phyloP scores from a whole-genome alignment of 2,113 vertebrate genomes.

The Mormoops blainvillei region DNA sequence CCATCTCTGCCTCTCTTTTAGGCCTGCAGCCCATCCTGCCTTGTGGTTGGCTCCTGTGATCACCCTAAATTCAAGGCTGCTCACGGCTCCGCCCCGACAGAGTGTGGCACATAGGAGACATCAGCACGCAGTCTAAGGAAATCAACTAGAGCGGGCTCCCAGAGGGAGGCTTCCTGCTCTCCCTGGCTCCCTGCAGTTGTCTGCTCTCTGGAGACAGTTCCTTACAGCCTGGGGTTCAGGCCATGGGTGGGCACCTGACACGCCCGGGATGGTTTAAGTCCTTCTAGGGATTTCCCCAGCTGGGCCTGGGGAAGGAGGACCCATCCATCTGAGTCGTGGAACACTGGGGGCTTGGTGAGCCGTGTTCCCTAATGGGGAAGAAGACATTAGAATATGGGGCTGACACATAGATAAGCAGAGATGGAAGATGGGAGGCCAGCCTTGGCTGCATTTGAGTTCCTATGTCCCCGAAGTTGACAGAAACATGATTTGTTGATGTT shows the following conservation, averaged over 20 bases:
- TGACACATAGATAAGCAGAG: background rate
- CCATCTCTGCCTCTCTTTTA: background rate
- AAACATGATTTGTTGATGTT: background rate
- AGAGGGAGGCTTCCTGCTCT: background rate
- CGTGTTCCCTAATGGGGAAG: background rate
- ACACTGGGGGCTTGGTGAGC: background rate
- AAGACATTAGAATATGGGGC: background rate
- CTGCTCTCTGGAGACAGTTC: background rate
- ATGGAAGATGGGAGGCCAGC: background rate
- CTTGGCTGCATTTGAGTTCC: background rate
- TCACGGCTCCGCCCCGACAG: background rate
- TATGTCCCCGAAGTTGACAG: background rate
- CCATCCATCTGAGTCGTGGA: background rate
- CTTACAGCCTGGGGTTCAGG: background rate
- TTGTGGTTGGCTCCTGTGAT: background rate
- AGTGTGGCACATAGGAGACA: background rate
- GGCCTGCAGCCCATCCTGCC: background rate
- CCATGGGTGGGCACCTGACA: background rate
- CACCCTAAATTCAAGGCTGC: background rate
- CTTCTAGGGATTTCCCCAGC: background rate
- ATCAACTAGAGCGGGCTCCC: background rate
- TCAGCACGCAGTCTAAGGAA: background rate
- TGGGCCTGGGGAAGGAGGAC: background rate
- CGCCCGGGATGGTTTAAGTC: background rate
- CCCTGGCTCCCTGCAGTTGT: background rate